A percentile compares a stretch with the other conserved stretches of the same genome.
These are phyloP conservation scores for Catocala sponsa DNA, from an alignment of 2,888 invertebrate genomes.

Conservation along the genomic window DNA sequence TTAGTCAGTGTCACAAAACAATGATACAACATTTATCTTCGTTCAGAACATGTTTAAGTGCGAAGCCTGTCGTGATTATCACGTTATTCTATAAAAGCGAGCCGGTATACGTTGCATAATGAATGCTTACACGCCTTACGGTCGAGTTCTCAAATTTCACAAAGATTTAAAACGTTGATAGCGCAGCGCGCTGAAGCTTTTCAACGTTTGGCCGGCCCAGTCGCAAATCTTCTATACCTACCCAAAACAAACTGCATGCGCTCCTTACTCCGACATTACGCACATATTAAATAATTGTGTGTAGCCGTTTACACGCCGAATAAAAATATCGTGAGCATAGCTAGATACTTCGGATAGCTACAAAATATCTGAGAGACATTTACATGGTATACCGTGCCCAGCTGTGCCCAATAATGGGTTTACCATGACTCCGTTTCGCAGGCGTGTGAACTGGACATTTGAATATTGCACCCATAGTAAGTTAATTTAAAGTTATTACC, in stretches of 20 bases:
- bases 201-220: too few relatives aligned
- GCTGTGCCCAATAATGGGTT: too few relatives aligned
- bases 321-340: too few relatives aligned
- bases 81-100: conserved; percentile 9
- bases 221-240: too few relatives aligned
- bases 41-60: not conserved
- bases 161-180: not conserved
- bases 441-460: conserved; percentile 2
- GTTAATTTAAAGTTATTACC: not conserved
- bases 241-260: too few relatives aligned
- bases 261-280: too few relatives aligned
- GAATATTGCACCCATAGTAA: not conserved
- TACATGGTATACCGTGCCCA: too few relatives aligned
- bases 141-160: conserved; percentile 7
- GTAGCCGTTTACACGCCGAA: too few relatives aligned
- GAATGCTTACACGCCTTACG: conserved; percentile 6
- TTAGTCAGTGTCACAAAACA: not conserved
- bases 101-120: conserved; percentile 8
- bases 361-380: too few relatives aligned
- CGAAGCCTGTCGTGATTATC: conserved; percentile 9
- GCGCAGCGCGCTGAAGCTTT: not conserved
- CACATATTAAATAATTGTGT: too few relatives aligned
- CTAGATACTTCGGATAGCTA: too few relatives aligned
- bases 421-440: not conserved
- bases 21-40: not conserved